These are phyloP conservation scores for Auanema freiburgensis DNA, from an alignment of 2,888 invertebrate species.

Conservation along the genomic window DNA sequence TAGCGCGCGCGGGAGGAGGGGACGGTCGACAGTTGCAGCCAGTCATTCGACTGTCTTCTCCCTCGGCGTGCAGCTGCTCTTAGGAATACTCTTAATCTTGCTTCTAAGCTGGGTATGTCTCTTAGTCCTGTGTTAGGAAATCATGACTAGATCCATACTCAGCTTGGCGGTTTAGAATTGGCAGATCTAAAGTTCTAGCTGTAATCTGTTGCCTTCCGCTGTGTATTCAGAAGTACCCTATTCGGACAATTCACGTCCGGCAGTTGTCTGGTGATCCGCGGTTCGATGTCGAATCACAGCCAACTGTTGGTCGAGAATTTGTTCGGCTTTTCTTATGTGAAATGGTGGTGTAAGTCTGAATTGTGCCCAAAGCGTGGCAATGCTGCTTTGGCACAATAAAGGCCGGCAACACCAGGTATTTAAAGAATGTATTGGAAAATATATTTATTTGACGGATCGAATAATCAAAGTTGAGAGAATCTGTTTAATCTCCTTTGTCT, in stretches of 20 bases:
- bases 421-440: background rate
- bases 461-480: background rate
- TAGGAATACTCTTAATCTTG: background rate
- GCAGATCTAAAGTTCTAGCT: too few species aligned
- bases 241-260: constrained; percentile 11
- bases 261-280: constrained; percentile 44
- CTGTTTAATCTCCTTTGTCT: too few species aligned
- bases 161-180: constrained; percentile 8
- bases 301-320: constrained; percentile 39
- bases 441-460: background rate
- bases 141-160: constrained; percentile 21
- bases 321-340: background rate
- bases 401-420: constrained; percentile 13
- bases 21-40: background rate
- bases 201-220: constrained; percentile 16
- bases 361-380: constrained; percentile 8
- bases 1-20: constrained; percentile 4
- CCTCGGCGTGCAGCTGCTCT: background rate
- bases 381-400: constrained; percentile 16
- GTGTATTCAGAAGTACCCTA: background rate
- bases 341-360: background rate
- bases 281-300: constrained; percentile 39
- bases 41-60: background rate
- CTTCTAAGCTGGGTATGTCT: constrained; percentile 14
- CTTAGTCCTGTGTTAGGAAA: constrained; percentile 7